These are phyloP conservation scores for Lepas anatifera DNA, from an alignment of 2,888 invertebrate species.

Conservation along the genomic window DNA sequence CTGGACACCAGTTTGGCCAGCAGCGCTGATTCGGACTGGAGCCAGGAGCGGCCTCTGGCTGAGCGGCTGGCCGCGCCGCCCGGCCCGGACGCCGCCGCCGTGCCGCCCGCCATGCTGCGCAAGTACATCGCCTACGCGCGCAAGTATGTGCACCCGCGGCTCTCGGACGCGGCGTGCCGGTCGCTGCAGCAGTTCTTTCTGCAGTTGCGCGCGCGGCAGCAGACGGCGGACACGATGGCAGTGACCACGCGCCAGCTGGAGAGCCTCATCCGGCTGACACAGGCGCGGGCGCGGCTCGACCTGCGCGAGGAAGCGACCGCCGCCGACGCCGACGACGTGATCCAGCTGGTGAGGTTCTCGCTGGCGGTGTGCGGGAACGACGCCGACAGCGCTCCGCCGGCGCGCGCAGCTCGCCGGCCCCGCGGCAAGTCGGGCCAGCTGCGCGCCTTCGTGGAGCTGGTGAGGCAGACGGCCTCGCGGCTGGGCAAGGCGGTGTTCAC, in stretches of 20 bases:
- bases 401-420: not conserved
- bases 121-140: slow-evolving; percentile 88
- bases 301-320: slow-evolving; percentile 64
- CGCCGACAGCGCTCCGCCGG: slow-evolving; percentile 52
- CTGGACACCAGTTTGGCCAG: not conserved
- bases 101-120: slow-evolving; percentile 63
- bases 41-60: not conserved
- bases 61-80: not conserved
- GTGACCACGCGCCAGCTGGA: slow-evolving; percentile 80
- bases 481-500: slow-evolving; percentile 59
- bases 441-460: slow-evolving; percentile 54
- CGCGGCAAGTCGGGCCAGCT: slow-evolving; percentile 37
- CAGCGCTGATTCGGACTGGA: not conserved
- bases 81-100: slow-evolving; percentile 43
- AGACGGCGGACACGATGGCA: slow-evolving; percentile 54
- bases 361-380: slow-evolving; percentile 62
- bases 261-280: slow-evolving; percentile 69
- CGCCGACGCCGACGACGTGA: slow-evolving; percentile 69
- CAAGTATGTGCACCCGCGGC: slow-evolving; percentile 68
- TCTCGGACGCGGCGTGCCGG: slow-evolving; percentile 56
- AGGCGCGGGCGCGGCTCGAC: slow-evolving; percentile 81
- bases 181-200: slow-evolving; percentile 67
- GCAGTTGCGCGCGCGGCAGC: slow-evolving; percentile 51
- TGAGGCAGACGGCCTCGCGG: slow-evolving; percentile 52
- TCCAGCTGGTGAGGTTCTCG: slow-evolving; percentile 70